These are phyloP conservation scores for Ooceraea biroi DNA, from an alignment of 1,140 invertebrate species.

Conservation along the genomic window DNA sequence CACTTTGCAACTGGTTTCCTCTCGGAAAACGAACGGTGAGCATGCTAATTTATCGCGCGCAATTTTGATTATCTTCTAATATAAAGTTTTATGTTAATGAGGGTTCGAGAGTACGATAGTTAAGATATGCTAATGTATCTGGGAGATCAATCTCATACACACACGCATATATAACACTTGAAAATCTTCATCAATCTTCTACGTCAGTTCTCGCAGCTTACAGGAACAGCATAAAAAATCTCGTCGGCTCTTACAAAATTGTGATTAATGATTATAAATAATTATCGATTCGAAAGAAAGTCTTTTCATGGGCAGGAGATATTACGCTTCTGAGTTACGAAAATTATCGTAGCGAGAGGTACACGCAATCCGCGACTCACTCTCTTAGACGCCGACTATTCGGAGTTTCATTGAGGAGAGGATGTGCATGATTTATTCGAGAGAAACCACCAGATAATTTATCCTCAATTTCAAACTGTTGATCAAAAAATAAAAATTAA, in stretches of 20 bases:
- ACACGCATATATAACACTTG: neutral
- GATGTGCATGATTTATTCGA: conserved; percentile 36
- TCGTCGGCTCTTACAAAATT: neutral
- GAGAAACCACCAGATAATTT: conserved; percentile 33
- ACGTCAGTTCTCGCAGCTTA: neutral
- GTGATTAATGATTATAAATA: conserved; percentile 31
- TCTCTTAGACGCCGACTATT: conserved; percentile 42
- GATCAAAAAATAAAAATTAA: conserved; percentile 33
- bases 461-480: conserved; percentile 32
- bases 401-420: conserved; percentile 26
- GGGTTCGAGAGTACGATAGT: neutral
- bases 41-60: neutral
- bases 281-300: conserved; percentile 43
- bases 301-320: conserved; percentile 37
- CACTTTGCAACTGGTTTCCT: neutral
- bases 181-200: neutral
- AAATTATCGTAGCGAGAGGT: conserved; percentile 54
- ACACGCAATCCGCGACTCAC: conserved; percentile 33
- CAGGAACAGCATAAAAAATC: neutral
- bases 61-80: neutral
- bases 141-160: neutral
- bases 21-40: neutral
- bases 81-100: neutral
- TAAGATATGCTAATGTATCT: neutral
- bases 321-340: conserved; percentile 49